Percentiles rank a stretch among this genome's conserved stretches.
Conservation (phyloP, 2,797 vertebrate species). For the Eidolon dupreanum region DNA sequence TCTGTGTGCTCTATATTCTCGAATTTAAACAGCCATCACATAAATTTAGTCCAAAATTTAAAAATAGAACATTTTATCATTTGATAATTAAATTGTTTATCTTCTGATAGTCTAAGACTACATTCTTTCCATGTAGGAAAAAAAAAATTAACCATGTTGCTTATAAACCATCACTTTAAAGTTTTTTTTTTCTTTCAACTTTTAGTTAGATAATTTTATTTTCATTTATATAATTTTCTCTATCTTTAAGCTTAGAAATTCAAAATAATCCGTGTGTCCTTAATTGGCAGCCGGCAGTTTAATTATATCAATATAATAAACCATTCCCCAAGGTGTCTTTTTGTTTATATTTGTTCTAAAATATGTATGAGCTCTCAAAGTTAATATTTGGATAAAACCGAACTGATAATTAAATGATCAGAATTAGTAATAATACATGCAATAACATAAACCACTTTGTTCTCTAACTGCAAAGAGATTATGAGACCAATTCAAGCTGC, state of each 20-base stretch:
- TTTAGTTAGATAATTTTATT: neutral
- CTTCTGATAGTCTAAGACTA: neutral
- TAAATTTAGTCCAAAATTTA: neutral
- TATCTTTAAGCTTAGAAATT: conserved; percentile 48
- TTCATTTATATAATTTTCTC: conserved; percentile 52
- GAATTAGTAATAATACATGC: conserved; percentile 60
- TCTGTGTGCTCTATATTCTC: neutral
- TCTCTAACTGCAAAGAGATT: conserved; percentile 42
- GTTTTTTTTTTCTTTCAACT: neutral
- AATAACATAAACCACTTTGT: conserved; percentile 58
- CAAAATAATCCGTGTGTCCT: conserved; percentile 52
- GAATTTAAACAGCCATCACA: neutral
- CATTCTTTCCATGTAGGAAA: neutral
- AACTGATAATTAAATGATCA: conserved; percentile 71
- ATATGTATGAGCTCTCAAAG: conserved; percentile 57
- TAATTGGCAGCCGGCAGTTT: conserved; percentile 60
- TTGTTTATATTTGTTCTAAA: conserved; percentile 68
- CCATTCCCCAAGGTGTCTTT: conserved; percentile 56
- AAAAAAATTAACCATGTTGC: neutral
- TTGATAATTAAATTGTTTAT: neutral
- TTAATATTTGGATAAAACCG: conserved; percentile 67
- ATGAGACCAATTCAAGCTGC: conserved; percentile 58
- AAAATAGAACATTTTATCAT: neutral
- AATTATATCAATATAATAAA: conserved; percentile 70
- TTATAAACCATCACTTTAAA: neutral